A percentile compares a stretch with the other conserved stretches of the same genome.
These are phyloP conservation scores for Cryptotermes secundus DNA, from an alignment of 1,140 invertebrate genomes.

Conservation along the genomic window DNA sequence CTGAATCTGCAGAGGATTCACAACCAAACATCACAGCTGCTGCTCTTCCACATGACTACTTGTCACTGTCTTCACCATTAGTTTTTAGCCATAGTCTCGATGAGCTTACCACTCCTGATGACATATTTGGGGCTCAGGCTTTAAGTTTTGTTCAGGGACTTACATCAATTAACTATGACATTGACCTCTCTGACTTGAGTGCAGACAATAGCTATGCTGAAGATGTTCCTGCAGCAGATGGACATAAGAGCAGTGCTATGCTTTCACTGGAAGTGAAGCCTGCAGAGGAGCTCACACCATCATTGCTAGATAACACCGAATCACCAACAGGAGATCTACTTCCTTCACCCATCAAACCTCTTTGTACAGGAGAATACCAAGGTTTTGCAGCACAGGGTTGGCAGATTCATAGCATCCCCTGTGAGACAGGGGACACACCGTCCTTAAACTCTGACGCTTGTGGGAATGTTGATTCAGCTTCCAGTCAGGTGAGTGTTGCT, in stretches of 20 bases:
- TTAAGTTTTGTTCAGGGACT: conserved; percentile 47
- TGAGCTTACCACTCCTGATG: conserved; percentile 58
- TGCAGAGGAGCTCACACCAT: conserved; percentile 48
- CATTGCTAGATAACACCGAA: conserved; percentile 39
- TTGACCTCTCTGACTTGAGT: conserved; percentile 68
- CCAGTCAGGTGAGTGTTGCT: not conserved
- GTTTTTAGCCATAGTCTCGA: conserved; percentile 53
- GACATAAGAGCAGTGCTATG: conserved; percentile 38
- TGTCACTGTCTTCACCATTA: conserved; percentile 56
- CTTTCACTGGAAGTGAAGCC: conserved; percentile 43
- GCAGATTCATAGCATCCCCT: conserved; percentile 71
- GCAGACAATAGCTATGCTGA: conserved; percentile 58
- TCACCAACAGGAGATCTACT: conserved; percentile 49
- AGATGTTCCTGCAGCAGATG: conserved; percentile 35
- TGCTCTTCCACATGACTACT: conserved; percentile 45
- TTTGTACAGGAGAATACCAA: conserved; percentile 58
- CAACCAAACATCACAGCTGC: not conserved
- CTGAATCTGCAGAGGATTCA: not conserved
- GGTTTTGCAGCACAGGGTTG: conserved; percentile 67
- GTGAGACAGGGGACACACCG: conserved; percentile 63
- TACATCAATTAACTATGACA: conserved; percentile 71
- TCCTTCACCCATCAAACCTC: conserved; percentile 60
- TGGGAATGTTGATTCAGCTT: too few species aligned
- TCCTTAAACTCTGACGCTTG: not conserved
- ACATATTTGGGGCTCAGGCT: conserved; percentile 46